Percentiles rank a stretch among this genome's conserved stretches.
These are phyloP conservation scores for Plebejus argus DNA, from an alignment of 2,888 invertebrate genomes.

Conservation along the genomic window DNA sequence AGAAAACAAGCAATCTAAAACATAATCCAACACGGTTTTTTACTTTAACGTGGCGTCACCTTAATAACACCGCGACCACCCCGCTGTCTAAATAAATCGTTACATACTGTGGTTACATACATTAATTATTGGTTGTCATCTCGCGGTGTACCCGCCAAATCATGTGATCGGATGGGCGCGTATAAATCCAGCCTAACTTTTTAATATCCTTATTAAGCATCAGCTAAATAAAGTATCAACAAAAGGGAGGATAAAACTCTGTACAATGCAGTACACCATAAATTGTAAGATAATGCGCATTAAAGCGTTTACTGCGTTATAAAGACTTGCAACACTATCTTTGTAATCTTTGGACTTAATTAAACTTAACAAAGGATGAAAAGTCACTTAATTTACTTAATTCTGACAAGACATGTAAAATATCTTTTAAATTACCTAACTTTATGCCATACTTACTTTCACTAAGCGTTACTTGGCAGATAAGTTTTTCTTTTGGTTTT, in stretches of 20 bases:
- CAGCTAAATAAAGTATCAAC: slow-evolving; percentile 23
- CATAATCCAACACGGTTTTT: no score
- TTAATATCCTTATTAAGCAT: background rate
- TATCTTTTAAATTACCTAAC: background rate
- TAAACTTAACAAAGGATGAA: slow-evolving; percentile 28
- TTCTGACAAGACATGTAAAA: slow-evolving; percentile 12
- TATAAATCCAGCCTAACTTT: background rate
- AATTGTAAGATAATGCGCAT: slow-evolving; percentile 39
- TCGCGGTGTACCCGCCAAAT: no score
- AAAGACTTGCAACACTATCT: slow-evolving; percentile 31
- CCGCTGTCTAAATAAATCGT: no score
- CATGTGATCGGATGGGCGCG: no score
- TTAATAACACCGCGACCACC: no score
- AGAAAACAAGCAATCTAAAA: no score
- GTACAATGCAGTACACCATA: slow-evolving; percentile 43
- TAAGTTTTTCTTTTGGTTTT: no score
- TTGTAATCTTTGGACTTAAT: slow-evolving; percentile 31
- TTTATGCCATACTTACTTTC: background rate
- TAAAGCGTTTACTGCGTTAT: slow-evolving; percentile 31
- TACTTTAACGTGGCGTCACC: no score
- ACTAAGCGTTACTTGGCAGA: background rate
- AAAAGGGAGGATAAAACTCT: slow-evolving; percentile 33
- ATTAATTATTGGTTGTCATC: no score
- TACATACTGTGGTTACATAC: no score
- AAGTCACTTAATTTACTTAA: slow-evolving; percentile 1